These are phyloP conservation scores for Drosophila mayri DNA, from an alignment of 1,140 invertebrate species.

Conservation along the genomic window DNA sequence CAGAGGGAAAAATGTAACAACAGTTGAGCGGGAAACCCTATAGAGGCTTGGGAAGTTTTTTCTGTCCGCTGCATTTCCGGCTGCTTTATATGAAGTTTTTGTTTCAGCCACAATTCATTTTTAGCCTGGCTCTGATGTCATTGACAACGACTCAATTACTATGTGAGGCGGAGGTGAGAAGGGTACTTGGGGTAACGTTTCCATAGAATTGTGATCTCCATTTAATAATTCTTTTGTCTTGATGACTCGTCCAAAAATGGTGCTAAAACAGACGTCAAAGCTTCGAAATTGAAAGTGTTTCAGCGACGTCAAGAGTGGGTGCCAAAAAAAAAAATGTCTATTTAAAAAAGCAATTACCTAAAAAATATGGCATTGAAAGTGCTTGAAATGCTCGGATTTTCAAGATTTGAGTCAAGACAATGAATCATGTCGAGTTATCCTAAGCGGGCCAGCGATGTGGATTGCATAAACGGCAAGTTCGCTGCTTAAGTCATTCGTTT, in stretches of 20 bases:
- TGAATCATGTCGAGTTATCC: slow-evolving; percentile 25
- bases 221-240: slow-evolving; percentile 73
- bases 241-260: slow-evolving; percentile 69
- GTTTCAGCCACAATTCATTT: slow-evolving; percentile 25
- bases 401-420: slow-evolving; percentile 34
- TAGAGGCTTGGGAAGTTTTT: slow-evolving; percentile 50
- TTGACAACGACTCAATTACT: slow-evolving; percentile 68
- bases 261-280: slow-evolving; percentile 66
- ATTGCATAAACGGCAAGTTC: slow-evolving; percentile 67
- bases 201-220: slow-evolving; percentile 47
- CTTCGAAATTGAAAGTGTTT: slow-evolving; percentile 51
- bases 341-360: slow-evolving; percentile 57
- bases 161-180: neutral
- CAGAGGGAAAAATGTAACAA: slow-evolving; percentile 72
- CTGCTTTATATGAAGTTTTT: slow-evolving; percentile 52
- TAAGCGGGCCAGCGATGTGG: neutral
- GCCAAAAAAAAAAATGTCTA: slow-evolving; percentile 31
- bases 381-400: slow-evolving; percentile 37
- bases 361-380: slow-evolving; percentile 71
- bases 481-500: slow-evolving; percentile 67
- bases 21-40: slow-evolving; percentile 70
- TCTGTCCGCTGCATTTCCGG: slow-evolving; percentile 67
- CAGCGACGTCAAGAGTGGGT: slow-evolving; percentile 56
- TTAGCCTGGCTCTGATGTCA: slow-evolving; percentile 57
- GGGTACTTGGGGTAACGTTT: slow-evolving; percentile 34